Conservation (phyloP, 2,888 invertebrate genomes). For the Calephelis perditalis region DNA sequence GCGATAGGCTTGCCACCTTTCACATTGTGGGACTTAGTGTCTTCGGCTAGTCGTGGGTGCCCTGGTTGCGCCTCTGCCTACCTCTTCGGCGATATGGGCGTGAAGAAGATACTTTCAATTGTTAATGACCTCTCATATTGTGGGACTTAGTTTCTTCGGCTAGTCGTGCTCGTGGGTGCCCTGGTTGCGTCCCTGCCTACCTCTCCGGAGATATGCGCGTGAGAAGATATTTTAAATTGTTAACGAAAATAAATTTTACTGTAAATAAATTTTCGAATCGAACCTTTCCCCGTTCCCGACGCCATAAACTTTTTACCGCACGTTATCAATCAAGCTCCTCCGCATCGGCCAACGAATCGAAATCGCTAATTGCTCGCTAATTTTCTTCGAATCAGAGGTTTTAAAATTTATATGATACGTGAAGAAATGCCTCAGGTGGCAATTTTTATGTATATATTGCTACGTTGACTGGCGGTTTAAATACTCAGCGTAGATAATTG, state of each 20-base stretch:
- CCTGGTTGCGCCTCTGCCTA: no score
- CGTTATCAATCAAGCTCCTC: conserved; percentile 20
- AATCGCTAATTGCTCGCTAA: conserved; percentile 26
- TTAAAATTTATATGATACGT: conserved; percentile 2
- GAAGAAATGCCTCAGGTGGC: background rate
- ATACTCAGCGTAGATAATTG: background rate
- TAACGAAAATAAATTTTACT: conserved; percentile 24
- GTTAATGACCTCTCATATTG: no score
- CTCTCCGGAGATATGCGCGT: no score
- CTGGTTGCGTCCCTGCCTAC: no score
- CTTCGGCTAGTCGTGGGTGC: no score
- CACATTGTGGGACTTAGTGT: no score
- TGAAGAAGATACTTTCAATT: no score
- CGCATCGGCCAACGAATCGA: conserved; percentile 14
- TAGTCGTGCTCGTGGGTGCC: no score
- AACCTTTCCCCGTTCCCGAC: conserved; percentile 4
- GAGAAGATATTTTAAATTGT: background rate
- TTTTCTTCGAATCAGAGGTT: conserved; percentile 11
- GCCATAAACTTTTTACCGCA: conserved; percentile 19
- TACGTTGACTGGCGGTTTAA: background rate
- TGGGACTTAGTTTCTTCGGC: no score
- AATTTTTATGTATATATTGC: background rate
- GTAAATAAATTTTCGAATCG: background rate
- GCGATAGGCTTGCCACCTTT: no score
- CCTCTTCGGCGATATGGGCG: no score